phyloP scores from a whole-genome alignment of 2,888 invertebrate species.

The Drosophila hamatofila region DNA sequence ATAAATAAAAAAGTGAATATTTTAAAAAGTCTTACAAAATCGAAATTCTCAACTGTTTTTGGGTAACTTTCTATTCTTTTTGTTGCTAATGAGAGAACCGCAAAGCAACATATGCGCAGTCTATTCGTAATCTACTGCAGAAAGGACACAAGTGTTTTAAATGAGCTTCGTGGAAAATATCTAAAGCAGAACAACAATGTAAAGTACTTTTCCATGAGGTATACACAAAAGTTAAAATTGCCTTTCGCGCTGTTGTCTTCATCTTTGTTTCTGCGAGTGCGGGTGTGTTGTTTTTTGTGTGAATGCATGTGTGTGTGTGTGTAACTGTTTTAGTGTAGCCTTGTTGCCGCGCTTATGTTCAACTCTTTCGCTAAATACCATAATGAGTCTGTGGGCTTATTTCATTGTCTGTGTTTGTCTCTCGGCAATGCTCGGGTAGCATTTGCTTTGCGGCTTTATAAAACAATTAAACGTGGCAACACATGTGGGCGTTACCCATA shows the following conservation, averaged over 20 bases:
- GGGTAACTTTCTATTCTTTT: background rate
- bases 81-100: slow-evolving; percentile 32
- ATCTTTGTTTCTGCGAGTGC: slow-evolving; percentile 22
- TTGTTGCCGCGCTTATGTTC: slow-evolving; percentile 34
- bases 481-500: slow-evolving; percentile 68
- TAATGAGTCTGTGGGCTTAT: slow-evolving; percentile 25
- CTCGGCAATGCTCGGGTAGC: slow-evolving; percentile 32
- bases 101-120: slow-evolving; percentile 34
- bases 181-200: slow-evolving; percentile 55
- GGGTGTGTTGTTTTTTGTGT: background rate
- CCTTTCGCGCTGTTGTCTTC: slow-evolving; percentile 53
- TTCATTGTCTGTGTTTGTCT: slow-evolving; percentile 36
- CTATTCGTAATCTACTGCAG: slow-evolving; percentile 32
- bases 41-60: background rate
- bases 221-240: slow-evolving; percentile 76
- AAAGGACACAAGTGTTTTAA: slow-evolving; percentile 59
- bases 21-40: too few species aligned
- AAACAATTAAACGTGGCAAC: slow-evolving; percentile 80
- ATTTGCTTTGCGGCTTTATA: slow-evolving; percentile 76
- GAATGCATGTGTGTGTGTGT: slow-evolving; percentile 2
- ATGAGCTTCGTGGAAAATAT: slow-evolving; percentile 30
- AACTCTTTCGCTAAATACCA: slow-evolving; percentile 37
- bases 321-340: slow-evolving; percentile 20
- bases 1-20: background rate
- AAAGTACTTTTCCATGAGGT: slow-evolving; percentile 76